Evolutionary conservation across 2,113 vertebrate species (phyloP).

Genomic region (Nannobrachium achirus): DNA sequence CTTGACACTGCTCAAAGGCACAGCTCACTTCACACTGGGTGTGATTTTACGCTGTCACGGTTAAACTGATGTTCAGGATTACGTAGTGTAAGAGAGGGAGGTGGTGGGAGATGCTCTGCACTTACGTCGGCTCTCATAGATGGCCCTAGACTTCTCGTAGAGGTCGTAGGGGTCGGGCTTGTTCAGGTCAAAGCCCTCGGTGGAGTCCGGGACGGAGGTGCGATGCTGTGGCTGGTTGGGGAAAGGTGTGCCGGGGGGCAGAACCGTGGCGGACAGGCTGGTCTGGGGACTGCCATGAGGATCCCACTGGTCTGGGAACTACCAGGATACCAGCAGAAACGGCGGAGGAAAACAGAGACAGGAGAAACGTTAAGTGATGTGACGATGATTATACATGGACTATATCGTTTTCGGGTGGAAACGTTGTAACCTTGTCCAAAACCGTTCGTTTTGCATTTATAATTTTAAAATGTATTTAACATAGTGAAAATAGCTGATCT

Average conservation of each 20-base stretch:
- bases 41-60: no score
- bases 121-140: conserved; percentile 99
- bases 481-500: no score
- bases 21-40: no score
- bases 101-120: conserved; percentile 58
- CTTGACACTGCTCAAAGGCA: no score
- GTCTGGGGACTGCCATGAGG: conserved; percentile 95
- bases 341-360: not conserved
- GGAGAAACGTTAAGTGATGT: no score
- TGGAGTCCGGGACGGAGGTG: conserved; percentile 92
- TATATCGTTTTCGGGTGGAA: no score
- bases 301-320: conserved; percentile 93
- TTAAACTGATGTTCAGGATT: no score
- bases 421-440: no score
- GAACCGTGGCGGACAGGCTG: conserved; percentile 85
- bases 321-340: conserved; percentile 30
- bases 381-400: no score
- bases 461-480: no score
- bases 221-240: conserved; percentile 88
- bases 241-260: conserved; percentile 87
- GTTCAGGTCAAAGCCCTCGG: conserved; percentile 93
- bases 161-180: conserved; percentile 98
- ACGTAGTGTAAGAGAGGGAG: not conserved
- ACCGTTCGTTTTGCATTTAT: no score
- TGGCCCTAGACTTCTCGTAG: conserved; percentile 97